Evolutionary conservation across 1,140 invertebrate genomes (phyloP).

Genomic region (Drosophila nikananu): DNA sequence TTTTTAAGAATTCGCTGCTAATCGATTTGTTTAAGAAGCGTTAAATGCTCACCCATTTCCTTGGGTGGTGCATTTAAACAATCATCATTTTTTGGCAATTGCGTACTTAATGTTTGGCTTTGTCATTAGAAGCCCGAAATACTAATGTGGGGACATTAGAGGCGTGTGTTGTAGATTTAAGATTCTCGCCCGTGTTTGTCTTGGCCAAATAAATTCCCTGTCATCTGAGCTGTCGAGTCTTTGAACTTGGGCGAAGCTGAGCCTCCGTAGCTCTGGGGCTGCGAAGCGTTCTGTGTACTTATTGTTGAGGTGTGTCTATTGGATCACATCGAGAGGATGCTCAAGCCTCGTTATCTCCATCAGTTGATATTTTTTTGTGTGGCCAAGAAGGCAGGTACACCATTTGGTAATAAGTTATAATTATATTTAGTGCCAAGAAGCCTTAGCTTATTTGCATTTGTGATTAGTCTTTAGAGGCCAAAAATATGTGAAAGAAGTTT

Average conservation of each 20-base stretch:
- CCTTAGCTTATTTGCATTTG: background rate
- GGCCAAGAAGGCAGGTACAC: background rate
- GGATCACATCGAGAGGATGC: constrained; percentile 21
- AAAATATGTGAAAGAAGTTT: background rate
- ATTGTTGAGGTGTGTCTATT: constrained; percentile 43
- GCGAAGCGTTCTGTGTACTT: constrained; percentile 26
- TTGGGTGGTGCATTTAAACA: background rate
- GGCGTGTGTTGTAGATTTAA: constrained; percentile 61
- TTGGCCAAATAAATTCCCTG: constrained; percentile 34
- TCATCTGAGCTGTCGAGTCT: constrained; percentile 31
- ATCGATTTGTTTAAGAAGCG: constrained; percentile 11
- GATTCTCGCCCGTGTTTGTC: constrained; percentile 18
- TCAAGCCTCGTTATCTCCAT: background rate
- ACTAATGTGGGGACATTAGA: constrained; percentile 49
- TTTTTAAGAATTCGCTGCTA: background rate
- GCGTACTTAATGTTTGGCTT: constrained; percentile 30
- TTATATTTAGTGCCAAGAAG: background rate
- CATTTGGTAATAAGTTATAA: background rate
- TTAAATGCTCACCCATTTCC: constrained; percentile 16
- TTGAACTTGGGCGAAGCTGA: constrained; percentile 31
- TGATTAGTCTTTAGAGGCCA: background rate
- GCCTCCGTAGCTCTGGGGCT: background rate
- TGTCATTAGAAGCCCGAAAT: constrained; percentile 35
- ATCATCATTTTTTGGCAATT: constrained; percentile 26
- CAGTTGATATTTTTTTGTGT: background rate